Conservation (phyloP, 2,888 invertebrate species). For the Oligia latruncula region DNA sequence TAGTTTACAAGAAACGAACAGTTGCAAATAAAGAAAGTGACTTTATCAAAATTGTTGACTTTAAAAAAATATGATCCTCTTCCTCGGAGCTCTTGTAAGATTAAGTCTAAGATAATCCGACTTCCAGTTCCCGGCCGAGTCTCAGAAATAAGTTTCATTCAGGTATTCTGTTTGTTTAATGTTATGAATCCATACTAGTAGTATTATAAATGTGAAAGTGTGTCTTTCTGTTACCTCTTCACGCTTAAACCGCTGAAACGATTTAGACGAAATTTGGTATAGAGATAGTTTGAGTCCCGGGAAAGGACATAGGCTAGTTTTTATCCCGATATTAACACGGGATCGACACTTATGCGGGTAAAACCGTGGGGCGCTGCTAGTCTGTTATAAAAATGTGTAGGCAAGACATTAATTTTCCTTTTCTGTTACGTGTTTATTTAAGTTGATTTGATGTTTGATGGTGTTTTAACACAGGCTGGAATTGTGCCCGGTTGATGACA, state of each 20-base stretch:
- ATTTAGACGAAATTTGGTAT: no score
- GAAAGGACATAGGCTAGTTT: no score
- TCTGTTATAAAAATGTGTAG: conserved; percentile 2
- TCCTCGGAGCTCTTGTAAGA: conserved; percentile 61
- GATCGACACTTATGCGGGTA: no score
- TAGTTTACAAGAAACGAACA: conserved; percentile 32
- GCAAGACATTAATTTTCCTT: background rate
- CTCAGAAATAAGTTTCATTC: conserved; percentile 60
- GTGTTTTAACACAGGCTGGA: background rate
- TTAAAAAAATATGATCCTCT: conserved; percentile 60
- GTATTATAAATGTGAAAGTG: no score
- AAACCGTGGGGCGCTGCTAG: no score
- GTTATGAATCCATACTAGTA: conserved; percentile 13
- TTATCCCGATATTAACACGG: no score
- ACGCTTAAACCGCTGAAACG: no score
- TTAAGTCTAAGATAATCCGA: conserved; percentile 68
- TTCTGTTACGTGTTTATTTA: conserved; percentile 4
- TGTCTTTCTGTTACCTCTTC: no score
- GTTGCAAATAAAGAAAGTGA: conserved; percentile 48
- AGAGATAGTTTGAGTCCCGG: no score
- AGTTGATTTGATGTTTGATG: background rate
- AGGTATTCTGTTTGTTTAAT: conserved; percentile 42
- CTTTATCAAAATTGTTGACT: conserved; percentile 64
- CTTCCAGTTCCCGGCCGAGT: conserved; percentile 61
- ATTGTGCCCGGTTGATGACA: background rate